Evolutionary conservation across 2,797 vertebrate genomes (phyloP).

Genomic region (Characodon lateralis): DNA sequence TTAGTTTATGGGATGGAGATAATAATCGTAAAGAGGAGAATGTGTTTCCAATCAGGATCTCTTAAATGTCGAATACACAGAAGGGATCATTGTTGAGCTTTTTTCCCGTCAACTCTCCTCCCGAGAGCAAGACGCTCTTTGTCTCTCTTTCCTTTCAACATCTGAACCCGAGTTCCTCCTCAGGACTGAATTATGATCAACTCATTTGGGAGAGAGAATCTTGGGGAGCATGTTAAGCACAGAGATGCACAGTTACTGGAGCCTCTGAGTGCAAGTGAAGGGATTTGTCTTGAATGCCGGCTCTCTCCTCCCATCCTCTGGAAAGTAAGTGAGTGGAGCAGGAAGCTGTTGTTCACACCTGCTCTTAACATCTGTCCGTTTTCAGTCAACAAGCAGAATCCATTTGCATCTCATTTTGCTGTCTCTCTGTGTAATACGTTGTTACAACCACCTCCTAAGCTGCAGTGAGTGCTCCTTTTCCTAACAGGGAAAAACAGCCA

Average conservation of each 20-base stretch:
- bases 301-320: constrained; percentile 33
- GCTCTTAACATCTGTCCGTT: constrained; percentile 46
- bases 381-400: constrained; percentile 15
- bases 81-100: constrained; percentile 51
- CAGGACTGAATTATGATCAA: constrained; percentile 64
- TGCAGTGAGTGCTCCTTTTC: constrained; percentile 26
- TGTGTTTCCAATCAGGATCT: constrained; percentile 30
- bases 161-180: constrained; percentile 59
- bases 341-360: constrained; percentile 51
- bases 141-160: constrained; percentile 27
- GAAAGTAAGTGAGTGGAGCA: constrained; percentile 31
- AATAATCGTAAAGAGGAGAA: constrained; percentile 45
- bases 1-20: constrained; percentile 14
- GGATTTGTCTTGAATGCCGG: constrained; percentile 45
- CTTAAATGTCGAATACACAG: constrained; percentile 48
- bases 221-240: constrained; percentile 64
- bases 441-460: constrained; percentile 33
- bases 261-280: constrained; percentile 43
- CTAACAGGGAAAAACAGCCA: constrained; percentile 27
- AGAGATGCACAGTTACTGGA: constrained; percentile 43
- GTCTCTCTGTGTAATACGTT: constrained; percentile 18
- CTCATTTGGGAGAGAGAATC: constrained; percentile 57
- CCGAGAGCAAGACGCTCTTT: constrained; percentile 41
- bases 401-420: constrained; percentile 28
- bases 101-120: constrained; percentile 27